These are phyloP conservation scores for Ceyx cyanopectus DNA, from an alignment of 2,113 vertebrate genomes.

Conservation along the genomic window DNA sequence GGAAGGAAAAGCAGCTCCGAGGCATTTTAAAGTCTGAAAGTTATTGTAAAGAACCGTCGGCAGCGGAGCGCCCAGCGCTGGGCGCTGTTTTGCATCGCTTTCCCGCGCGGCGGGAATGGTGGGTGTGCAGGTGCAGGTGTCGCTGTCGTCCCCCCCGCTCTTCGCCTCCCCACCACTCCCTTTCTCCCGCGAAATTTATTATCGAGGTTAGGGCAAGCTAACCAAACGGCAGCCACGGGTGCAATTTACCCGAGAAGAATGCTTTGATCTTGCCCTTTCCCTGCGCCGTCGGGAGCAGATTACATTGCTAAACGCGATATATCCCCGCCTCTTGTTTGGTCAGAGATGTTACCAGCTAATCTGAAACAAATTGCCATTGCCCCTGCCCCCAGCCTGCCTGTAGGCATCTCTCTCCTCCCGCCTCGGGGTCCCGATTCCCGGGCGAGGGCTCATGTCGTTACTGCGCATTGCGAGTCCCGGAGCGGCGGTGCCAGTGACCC, in stretches of 20 bases:
- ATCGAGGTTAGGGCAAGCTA: conserved; percentile 78
- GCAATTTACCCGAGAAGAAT: conserved; percentile 80
- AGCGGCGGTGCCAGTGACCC: too few relatives aligned
- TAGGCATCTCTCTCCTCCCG: too few relatives aligned
- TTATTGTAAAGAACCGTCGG: not conserved
- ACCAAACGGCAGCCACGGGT: conserved; percentile 79
- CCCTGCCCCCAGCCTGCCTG: not conserved
- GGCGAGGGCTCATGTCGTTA: not conserved
- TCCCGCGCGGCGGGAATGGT: conserved; percentile 64
- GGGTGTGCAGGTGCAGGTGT: conserved; percentile 82
- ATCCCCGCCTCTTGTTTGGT: conserved; percentile 10
- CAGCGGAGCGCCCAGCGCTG: not conserved
- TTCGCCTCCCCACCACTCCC: conserved; percentile 37
- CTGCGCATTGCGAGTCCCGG: not conserved
- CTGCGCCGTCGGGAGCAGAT: conserved; percentile 45
- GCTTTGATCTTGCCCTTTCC: conserved; percentile 85
- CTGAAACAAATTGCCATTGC: conserved; percentile 29
- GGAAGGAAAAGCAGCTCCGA: not conserved
- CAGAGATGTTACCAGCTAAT: conserved; percentile 37
- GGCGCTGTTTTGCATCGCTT: conserved; percentile 40
- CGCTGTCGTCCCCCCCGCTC: not conserved
- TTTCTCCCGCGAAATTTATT: conserved; percentile 81
- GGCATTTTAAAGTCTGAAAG: not conserved
- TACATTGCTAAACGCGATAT: conserved; percentile 57
- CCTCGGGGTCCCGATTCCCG: not conserved